Percentiles rank a stretch among this genome's conserved stretches.
phyloP scores from a whole-genome alignment of 2,113 vertebrate species.

The Caretta caretta region DNA sequence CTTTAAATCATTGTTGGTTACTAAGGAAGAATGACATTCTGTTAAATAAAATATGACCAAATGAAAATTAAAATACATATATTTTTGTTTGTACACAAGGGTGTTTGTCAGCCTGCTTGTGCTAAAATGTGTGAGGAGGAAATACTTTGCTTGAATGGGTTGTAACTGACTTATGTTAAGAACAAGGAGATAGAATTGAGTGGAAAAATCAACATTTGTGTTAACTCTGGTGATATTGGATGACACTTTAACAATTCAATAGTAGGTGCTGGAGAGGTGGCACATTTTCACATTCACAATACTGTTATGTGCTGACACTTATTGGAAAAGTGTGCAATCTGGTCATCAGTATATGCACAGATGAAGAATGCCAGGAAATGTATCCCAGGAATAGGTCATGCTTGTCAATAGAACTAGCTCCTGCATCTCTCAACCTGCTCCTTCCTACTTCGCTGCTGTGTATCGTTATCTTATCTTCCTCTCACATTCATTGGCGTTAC shows the following conservation, averaged over 20 bases:
- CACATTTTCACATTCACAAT: not conserved
- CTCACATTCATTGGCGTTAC: not conserved
- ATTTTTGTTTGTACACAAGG: constrained; percentile 47
- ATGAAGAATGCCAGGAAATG: not conserved
- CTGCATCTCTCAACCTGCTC: not conserved
- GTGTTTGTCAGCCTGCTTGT: constrained; percentile 44
- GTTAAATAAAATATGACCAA: constrained; percentile 74
- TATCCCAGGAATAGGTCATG: not conserved
- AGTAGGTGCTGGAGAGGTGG: not conserved
- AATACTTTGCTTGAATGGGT: not conserved
- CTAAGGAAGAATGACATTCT: constrained; percentile 60
- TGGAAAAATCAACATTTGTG: not conserved
- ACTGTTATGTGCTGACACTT: not conserved
- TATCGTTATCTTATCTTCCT: fast-evolving
- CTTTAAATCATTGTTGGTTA: constrained; percentile 57
- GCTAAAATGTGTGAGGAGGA: not conserved
- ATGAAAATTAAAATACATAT: constrained; percentile 70
- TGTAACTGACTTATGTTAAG: not conserved
- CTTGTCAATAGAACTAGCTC: not conserved
- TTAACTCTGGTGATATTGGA: not conserved
- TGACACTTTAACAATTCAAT: not conserved
- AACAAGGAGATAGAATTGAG: not conserved
- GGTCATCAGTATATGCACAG: not conserved
- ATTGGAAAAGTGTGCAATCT: not conserved
- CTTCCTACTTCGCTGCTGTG: not conserved